These are phyloP conservation scores for Hypolimnas misippus DNA, from an alignment of 2,888 invertebrate species.

Conservation along the genomic window DNA sequence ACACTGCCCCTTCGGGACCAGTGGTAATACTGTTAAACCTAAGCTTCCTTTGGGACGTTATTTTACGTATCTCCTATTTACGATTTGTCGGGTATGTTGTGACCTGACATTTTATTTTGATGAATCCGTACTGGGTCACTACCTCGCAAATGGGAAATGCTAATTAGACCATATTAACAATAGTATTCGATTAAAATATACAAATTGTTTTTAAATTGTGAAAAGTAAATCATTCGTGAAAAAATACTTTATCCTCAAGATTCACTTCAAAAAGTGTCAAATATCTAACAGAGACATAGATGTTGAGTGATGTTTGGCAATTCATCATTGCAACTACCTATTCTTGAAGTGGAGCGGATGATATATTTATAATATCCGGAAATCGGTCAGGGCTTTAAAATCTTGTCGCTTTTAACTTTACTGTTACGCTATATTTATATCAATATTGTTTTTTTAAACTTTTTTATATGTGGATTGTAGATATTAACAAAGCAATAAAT, in stretches of 20 bases:
- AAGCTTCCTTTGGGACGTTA: too few species aligned
- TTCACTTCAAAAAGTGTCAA: not conserved
- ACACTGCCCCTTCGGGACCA: too few species aligned
- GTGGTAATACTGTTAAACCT: too few species aligned
- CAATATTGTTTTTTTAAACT: not conserved
- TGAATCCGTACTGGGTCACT: too few species aligned
- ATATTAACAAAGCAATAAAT: not conserved
- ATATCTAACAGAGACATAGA: not conserved
- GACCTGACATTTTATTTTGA: too few species aligned
- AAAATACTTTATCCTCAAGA: not conserved
- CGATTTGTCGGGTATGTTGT: too few species aligned
- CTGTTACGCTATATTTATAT: not conserved
- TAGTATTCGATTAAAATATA: too few species aligned
- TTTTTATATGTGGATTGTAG: not conserved
- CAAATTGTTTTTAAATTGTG: too few species aligned
- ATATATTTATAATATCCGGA: conserved; percentile 31
- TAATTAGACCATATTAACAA: too few species aligned
- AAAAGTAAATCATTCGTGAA: not conserved
- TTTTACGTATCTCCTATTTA: too few species aligned
- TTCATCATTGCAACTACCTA: conserved; percentile 19
- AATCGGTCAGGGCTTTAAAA: conserved; percentile 38
- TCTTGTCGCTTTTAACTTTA: conserved; percentile 15
- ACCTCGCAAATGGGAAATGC: too few species aligned
- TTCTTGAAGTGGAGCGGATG: conserved; percentile 27
- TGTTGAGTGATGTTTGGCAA: conserved; percentile 36